Conservation (phyloP, 30 jellyfish, hydroid and myxozoan species). For the Chrysaora quinquecirrha region DNA sequence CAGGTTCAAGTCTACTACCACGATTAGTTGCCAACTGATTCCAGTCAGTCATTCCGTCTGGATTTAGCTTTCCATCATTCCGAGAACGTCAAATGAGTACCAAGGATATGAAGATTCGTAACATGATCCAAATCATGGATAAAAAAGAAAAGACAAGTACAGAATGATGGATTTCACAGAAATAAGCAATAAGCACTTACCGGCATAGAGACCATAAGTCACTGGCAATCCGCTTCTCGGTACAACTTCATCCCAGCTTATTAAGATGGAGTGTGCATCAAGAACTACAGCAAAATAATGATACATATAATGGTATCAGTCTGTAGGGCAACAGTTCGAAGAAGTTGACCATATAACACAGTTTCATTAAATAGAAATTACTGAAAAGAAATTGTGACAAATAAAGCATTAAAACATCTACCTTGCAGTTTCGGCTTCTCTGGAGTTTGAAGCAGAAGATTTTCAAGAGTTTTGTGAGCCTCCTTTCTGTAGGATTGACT, state of each 20-base stretch:
- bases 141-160: too few species aligned
- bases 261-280: slow-evolving; percentile 77
- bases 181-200: slow-evolving; percentile 19
- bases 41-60: too few species aligned
- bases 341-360: too few species aligned
- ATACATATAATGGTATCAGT: background rate
- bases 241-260: slow-evolving; percentile 69
- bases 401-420: background rate
- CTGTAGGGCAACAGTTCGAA: too few species aligned
- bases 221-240: slow-evolving; percentile 76
- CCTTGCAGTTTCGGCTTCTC: slow-evolving; percentile 83
- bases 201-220: slow-evolving; percentile 68
- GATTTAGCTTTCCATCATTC: too few species aligned
- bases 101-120: too few species aligned
- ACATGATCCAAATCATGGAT: too few species aligned
- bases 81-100: too few species aligned
- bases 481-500: slow-evolving; percentile 67
- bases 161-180: too few species aligned
- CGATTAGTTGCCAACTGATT: too few species aligned
- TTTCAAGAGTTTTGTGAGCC: slow-evolving; percentile 72
- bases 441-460: slow-evolving; percentile 79
- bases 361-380: background rate
- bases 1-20: too few species aligned
- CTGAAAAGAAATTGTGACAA: background rate
- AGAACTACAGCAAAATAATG: slow-evolving; percentile 43